Base-by-base conservation (phyloP, 2,888 invertebrate species). In the Falcaria lacertinaria region DNA sequence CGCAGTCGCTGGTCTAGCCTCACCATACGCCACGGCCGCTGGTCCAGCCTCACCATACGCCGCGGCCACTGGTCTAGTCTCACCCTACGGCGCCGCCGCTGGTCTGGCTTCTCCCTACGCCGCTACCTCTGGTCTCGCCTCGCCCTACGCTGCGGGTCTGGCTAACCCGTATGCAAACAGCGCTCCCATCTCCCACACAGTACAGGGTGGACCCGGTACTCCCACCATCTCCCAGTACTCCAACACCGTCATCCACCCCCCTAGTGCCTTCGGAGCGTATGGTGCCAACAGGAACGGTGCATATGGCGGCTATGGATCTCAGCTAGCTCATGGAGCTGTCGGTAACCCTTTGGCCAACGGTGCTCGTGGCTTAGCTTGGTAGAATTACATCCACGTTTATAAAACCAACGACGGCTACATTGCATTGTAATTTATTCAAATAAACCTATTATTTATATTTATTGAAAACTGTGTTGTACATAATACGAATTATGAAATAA, bases 1-100 rank as follows among this genome's bases (percentile, higher is more conserved):
- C n/a, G 50, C 64, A 2, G 57, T 67, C 3, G 52, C 55, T 13
- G 55, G 56, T 3, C 53, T 59, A 14, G 45, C 60, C 16, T 45
- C 54, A 2, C 54, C 52, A 32, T 51, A 54, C 4, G 39, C 51
- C 34, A 53, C 57, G n/a, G 48, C 55, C 47, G 19, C 19, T 6
- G 54, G 19, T 19, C 19, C 6, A 6, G 1, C 19, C 3, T 4
- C 19, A 4, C 19, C 19, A 3, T 19, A 19, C 34, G 46, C 57
- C 11, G 49, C 44, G 34, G 48, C 49, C 44, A 40, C 55, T 22
- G 43, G 43, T n/a, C 35, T 17, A 5, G 19, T 22, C 8, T 28
- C 53, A 41, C 49, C 50, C 38, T 35, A 42, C n/a, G 43, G 46
- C 1, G 54, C 52, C 7, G 54, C 60, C 28, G 42, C 43, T n/a